phyloP scores from a whole-genome alignment of 2,113 vertebrate genomes.

The Pachyramphus minor region DNA sequence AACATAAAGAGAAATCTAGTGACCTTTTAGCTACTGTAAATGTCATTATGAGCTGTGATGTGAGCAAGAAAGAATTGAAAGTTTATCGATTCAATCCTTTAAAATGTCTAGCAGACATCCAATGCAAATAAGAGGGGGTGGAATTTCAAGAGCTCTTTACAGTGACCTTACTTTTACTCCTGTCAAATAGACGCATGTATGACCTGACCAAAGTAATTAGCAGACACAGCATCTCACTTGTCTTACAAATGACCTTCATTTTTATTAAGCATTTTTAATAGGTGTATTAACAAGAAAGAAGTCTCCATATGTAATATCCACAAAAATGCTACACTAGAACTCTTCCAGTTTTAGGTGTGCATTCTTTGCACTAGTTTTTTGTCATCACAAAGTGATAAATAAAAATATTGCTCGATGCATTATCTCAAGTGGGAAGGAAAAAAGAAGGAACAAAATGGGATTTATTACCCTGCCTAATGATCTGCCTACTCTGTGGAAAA shows the following conservation, averaged over 20 bases:
- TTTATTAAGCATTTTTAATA: neutral
- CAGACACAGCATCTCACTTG: neutral
- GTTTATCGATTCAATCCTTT: neutral
- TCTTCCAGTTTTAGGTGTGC: neutral
- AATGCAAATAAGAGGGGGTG: neutral
- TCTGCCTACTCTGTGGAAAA: neutral
- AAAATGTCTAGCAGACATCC: neutral
- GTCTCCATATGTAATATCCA: neutral
- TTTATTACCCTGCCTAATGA: neutral
- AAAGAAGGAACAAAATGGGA: neutral
- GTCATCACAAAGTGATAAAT: neutral
- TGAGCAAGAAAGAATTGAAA: slow-evolving; percentile 15
- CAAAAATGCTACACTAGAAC: neutral
- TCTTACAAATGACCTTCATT: neutral
- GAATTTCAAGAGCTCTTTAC: neutral
- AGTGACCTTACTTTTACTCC: neutral
- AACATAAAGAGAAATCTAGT: slow-evolving; percentile 2
- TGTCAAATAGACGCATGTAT: neutral
- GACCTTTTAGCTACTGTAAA: slow-evolving; percentile 38
- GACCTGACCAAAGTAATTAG: neutral
- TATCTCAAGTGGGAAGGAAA: neutral
- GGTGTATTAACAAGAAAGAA: neutral
- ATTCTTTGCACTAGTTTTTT: neutral
- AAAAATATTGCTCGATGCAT: neutral
- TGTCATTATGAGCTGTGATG: slow-evolving; percentile 22